A percentile compares a stretch with the other conserved stretches of the same genome.
phyloP scores from a whole-genome alignment of 1,140 invertebrate species.

The Saxidomus purpurata region DNA sequence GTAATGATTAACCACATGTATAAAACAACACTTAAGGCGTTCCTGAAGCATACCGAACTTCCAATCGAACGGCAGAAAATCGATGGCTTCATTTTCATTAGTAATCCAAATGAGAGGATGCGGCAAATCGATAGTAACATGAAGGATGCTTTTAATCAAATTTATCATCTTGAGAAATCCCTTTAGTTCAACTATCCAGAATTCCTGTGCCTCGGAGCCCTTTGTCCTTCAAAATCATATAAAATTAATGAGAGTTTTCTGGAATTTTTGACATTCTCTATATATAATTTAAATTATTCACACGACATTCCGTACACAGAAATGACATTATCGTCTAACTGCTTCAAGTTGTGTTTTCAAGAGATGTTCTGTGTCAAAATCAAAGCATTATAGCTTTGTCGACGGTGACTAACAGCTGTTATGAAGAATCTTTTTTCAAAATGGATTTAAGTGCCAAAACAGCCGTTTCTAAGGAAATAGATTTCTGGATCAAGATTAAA shows the following conservation, averaged over 20 bases:
- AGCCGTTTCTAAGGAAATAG: background rate
- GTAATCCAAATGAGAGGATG: background rate
- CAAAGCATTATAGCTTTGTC: background rate
- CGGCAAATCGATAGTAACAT: background rate
- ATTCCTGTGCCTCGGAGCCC: background rate
- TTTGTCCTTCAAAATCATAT: background rate
- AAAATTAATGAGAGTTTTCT: background rate
- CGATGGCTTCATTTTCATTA: background rate
- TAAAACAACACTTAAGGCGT: background rate
- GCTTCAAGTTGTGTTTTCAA: background rate
- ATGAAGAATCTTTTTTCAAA: too few relatives aligned
- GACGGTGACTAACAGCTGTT: background rate
- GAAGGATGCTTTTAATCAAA: background rate
- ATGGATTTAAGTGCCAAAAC: too few relatives aligned
- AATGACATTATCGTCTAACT: background rate
- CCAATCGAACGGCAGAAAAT: background rate
- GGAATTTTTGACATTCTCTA: background rate
- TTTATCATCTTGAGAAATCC: background rate
- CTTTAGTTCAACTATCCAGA: background rate
- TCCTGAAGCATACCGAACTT: background rate
- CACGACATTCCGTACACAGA: background rate
- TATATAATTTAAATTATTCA: background rate
- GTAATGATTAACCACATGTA: background rate
- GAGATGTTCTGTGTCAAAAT: background rate
- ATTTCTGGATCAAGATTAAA: background rate